A percentile compares a stretch with the other conserved stretches of the same genome.
phyloP scores from a whole-genome alignment of 2,888 invertebrate genomes.

The Lithophane leautieri region DNA sequence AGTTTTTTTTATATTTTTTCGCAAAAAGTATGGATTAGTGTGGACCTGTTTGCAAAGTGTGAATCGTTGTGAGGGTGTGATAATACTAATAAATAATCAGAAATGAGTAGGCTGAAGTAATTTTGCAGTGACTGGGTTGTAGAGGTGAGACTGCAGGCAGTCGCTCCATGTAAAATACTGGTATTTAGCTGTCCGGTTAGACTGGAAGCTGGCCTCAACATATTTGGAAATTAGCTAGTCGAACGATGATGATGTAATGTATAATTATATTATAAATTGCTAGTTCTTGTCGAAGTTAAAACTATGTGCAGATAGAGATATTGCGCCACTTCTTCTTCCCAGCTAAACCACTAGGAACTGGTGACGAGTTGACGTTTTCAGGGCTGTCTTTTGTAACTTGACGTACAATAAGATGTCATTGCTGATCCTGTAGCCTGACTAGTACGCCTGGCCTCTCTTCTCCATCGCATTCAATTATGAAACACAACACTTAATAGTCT shows the following conservation, averaged over 20 bases:
- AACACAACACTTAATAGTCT: background rate
- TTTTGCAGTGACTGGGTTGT: background rate
- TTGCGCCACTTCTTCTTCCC: background rate
- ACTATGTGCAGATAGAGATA: background rate
- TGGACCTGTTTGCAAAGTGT: slow-evolving; percentile 32
- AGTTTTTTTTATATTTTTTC: slow-evolving; percentile 40
- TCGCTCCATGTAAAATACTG: background rate
- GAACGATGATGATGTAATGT: too few relatives aligned
- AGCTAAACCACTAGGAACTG: background rate
- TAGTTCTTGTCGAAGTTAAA: background rate
- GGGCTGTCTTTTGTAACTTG: background rate
- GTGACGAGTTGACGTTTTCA: background rate
- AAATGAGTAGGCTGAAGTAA: background rate
- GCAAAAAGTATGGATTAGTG: slow-evolving; percentile 18
- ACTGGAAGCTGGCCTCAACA: background rate
- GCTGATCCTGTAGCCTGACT: background rate
- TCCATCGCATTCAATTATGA: background rate
- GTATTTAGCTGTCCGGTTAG: background rate
- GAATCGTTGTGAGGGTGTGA: background rate
- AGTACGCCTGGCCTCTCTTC: background rate
- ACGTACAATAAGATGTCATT: background rate
- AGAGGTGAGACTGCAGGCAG: background rate
- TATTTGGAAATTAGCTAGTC: background rate
- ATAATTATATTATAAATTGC: too few relatives aligned
- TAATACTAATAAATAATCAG: background rate